Percentiles rank a stretch among this genome's conserved stretches.
Evolutionary conservation across 2,113 vertebrate species (phyloP).

Genomic region (Colossoma macropomum): DNA sequence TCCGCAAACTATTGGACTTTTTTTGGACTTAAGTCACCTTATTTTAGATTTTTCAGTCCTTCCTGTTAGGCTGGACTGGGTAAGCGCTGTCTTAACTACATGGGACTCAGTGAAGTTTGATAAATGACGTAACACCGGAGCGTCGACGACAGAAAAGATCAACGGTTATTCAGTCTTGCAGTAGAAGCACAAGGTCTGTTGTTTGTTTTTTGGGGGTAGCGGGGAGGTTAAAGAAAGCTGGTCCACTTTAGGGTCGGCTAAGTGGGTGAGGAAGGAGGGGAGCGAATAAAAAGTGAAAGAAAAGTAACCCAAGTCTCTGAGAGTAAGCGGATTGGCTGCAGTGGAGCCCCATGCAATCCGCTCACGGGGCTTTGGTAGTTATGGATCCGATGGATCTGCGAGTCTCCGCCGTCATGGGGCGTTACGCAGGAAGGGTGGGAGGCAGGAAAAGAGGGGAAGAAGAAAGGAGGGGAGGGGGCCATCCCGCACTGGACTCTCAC

Average conservation of each 20-base stretch:
- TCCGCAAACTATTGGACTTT: too few relatives aligned
- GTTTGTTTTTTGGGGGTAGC: too few relatives aligned
- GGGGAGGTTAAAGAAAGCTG: neutral
- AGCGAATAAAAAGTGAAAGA: slow-evolving; percentile 15
- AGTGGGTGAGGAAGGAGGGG: neutral
- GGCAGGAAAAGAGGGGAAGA: neutral
- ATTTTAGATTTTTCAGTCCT: too few relatives aligned
- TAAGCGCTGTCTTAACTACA: too few relatives aligned
- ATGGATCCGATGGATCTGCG: slow-evolving; percentile 8
- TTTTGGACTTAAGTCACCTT: too few relatives aligned
- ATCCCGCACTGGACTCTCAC: neutral
- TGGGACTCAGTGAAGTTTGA: too few relatives aligned
- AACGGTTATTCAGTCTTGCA: too few relatives aligned
- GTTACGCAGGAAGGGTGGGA: slow-evolving; percentile 20
- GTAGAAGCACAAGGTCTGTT: too few relatives aligned
- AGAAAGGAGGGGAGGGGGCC: neutral
- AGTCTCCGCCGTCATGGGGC: slow-evolving; percentile 13
- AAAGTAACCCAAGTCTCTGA: slow-evolving; percentile 26
- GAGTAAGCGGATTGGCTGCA: slow-evolving; percentile 47
- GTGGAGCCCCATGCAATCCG: slow-evolving; percentile 28
- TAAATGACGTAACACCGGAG: too few relatives aligned
- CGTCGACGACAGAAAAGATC: too few relatives aligned
- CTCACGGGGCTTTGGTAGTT: neutral
- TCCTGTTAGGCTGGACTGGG: too few relatives aligned
- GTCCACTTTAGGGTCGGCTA: neutral